Percentiles rank a stretch among this genome's conserved stretches.
Conservation (phyloP, 2,888 invertebrate species). For the Bursaphelenchus okinawaensis region DNA sequence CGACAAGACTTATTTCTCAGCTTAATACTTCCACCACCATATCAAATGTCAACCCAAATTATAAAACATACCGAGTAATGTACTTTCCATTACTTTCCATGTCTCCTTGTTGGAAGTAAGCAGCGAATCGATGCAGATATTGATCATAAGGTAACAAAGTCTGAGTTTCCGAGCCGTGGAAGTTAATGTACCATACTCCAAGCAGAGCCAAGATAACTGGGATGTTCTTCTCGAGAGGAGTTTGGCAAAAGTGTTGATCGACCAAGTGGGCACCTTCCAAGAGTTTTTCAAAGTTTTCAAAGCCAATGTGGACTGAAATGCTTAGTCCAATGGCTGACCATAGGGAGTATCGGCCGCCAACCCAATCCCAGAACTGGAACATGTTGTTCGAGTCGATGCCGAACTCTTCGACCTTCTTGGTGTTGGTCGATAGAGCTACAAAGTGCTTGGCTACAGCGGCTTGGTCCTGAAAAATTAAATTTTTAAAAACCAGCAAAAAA, state of each 20-base stretch:
- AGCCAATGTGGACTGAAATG: slow-evolving; percentile 82
- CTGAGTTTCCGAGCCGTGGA: slow-evolving; percentile 89
- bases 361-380: slow-evolving; percentile 94
- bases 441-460: slow-evolving; percentile 83
- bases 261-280: slow-evolving; percentile 84
- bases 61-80: slow-evolving; percentile 59
- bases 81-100: slow-evolving; percentile 97
- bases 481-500: background rate
- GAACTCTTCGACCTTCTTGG: slow-evolving; percentile 71
- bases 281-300: slow-evolving; percentile 85
- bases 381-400: slow-evolving; percentile 94
- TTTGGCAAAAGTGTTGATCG: slow-evolving; percentile 82
- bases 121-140: slow-evolving; percentile 91
- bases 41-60: background rate
- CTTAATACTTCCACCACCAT: background rate
- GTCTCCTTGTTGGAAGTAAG: slow-evolving; percentile 85
- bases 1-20: background rate
- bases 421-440: slow-evolving; percentile 93
- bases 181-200: slow-evolving; percentile 84
- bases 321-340: slow-evolving; percentile 99
- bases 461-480: slow-evolving; percentile 12
- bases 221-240: slow-evolving; percentile 82
- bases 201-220: slow-evolving; percentile 86
- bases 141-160: slow-evolving; percentile 96
- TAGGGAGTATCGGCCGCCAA: slow-evolving; percentile 90